Evolutionary conservation across 2,888 invertebrate species (phyloP), one percentile per base, ranked within the genome.

Genomic region (Melanchra persicariae): DNA sequence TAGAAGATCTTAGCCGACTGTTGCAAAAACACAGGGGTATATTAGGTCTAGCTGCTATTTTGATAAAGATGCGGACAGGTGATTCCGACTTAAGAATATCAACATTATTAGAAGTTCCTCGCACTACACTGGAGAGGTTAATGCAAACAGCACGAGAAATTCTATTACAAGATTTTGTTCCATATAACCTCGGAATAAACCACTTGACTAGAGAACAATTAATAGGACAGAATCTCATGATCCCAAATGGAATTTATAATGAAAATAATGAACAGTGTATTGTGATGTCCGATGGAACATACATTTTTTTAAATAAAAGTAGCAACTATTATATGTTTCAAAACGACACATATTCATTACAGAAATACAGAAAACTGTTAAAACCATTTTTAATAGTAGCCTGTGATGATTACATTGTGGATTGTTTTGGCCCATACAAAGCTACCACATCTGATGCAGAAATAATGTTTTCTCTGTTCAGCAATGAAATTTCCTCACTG

Each of bases 401-500:
- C 40, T 34, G 43, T 54, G 64, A 64, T 59, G 70, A 45, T 30
- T 70, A 64, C 22, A 70, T 70, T 65, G 0, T 70, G 19, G 70
- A 70, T 70, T 58, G 52, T 64, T 70, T 47, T 52, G 70, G 70
- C 52, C 64, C 64, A 19, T 70, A 59, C 43, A 58, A 58, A 64
- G 64, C 64, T 30, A 70, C 58, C 19, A 63, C 51, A 54, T 54
- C 54, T 10, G 54, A 54, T 26, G 51, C 51, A 52, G 51, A 52
- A 52, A 52, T 57, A 40, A 57, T 37, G 57, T 34, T 22, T 57
- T 57, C 37, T 40, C 17, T 57, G 37, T 63, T 40, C 51, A 40
- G 24, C 62, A 52, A 40, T 63, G 51, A 63, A 63, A n/a, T 52
- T 52, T 52, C n/a, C 40, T 40, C 51, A 63, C 52, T 52, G 40